Evolutionary conservation across 2,797 vertebrate species (phyloP), one percentile per base, ranked within the genome.

Genomic region (Pogoniulus pusillus): DNA sequence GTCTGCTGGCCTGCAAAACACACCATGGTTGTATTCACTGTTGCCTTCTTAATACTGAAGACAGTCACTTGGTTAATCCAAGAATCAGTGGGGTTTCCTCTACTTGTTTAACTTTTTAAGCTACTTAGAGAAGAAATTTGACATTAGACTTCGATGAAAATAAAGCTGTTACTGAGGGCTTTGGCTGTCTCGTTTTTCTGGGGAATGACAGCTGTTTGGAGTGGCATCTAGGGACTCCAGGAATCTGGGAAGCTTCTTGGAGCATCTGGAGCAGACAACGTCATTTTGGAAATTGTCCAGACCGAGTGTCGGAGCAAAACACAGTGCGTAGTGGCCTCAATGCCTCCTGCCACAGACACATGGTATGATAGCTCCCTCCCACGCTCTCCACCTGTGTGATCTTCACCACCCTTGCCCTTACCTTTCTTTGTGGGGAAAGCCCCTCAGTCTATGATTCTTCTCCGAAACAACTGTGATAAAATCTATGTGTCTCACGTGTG

Each of bases 211-310:
- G 57, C 43, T 79, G 3, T 90, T 90, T 35, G 53, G 80, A 16
- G 30, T 55, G 77, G 80, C 63, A 92, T 63, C 53, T 59, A 63
- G 43, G 29, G 76, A 92, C 49, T 70, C 39, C 26, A 47, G 58
- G 66, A 93, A 89, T 85, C 70, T 87, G 85, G 87, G 66, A 92
- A 87, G n/a, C 37, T 43, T 91, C 82, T 77, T 19, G 1, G 45
- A 84, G 35, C 0, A 0, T 81, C 68, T 75, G 63, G 63, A 92
- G 71, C 34, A 72, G 55, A 47, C 13, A 29, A 14, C 3, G 1
- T 66, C 8, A 41, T 32, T 90, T 74, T 84, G 84, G 84, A 87
- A 73, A 43, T 23, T n/a, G 37, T 85, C 63, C 84, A 85, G 3
- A 41, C 20, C 15, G 2, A 32, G 32, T 22, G 35, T 60, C 6